These are phyloP conservation scores for Hestina assimilis DNA, from an alignment of 1,140 invertebrate species.

Conservation along the genomic window DNA sequence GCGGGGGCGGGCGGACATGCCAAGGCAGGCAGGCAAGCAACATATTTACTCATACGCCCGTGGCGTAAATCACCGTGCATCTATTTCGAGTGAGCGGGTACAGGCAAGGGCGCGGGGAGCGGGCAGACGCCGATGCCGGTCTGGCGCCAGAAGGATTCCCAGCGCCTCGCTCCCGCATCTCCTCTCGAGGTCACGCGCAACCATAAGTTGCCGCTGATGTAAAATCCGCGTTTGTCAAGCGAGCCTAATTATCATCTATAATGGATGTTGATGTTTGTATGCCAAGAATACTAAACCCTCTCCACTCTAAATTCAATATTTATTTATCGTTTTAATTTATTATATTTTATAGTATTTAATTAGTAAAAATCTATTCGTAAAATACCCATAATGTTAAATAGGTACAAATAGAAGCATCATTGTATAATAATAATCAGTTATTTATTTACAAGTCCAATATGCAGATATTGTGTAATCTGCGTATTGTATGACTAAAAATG, in stretches of 20 bases:
- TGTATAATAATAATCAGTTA: too few species aligned
- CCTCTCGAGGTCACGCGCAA: slow-evolving; percentile 58
- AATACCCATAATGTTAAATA: too few species aligned
- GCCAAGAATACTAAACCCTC: too few species aligned
- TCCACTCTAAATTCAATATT: too few species aligned
- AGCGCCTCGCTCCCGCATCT: slow-evolving; percentile 61
- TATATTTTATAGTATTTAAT: too few species aligned
- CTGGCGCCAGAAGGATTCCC: slow-evolving; percentile 79
- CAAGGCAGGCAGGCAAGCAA: slow-evolving; percentile 68
- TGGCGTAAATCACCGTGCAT: slow-evolving; percentile 76
- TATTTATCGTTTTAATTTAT: too few species aligned
- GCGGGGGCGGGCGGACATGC: slow-evolving; percentile 69
- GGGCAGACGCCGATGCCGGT: slow-evolving; percentile 71
- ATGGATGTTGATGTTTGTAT: slow-evolving; percentile 4
- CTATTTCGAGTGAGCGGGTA: slow-evolving; percentile 69
- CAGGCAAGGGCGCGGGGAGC: slow-evolving; percentile 50
- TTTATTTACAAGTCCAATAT: too few species aligned
- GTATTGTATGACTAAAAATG: too few species aligned
- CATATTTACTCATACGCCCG: slow-evolving; percentile 73
- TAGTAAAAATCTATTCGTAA: too few species aligned
- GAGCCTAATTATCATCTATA: slow-evolving; percentile 8
- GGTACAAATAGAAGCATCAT: too few species aligned
- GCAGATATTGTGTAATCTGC: too few species aligned
- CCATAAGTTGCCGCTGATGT: slow-evolving; percentile 42
- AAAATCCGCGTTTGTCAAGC: slow-evolving; percentile 19